Percentiles rank a stretch among this genome's conserved stretches.
phyloP scores from a whole-genome alignment of 2,113 vertebrate species.

The Strix aluco region DNA sequence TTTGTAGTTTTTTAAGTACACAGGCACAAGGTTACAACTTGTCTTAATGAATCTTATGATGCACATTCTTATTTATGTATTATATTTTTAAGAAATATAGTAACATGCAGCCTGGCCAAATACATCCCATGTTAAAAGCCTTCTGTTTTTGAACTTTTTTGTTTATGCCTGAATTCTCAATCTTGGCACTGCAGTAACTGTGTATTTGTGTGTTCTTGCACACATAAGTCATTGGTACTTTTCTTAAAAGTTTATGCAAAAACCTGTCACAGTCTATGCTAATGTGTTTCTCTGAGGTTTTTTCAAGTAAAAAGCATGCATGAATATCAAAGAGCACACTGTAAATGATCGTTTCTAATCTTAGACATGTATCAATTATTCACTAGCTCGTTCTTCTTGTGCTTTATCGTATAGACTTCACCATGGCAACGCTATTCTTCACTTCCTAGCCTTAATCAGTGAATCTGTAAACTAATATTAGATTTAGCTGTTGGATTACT shows the following conservation, averaged over 20 bases:
- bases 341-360: conserved; percentile 62
- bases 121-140: not conserved
- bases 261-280: not conserved
- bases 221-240: not conserved
- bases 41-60: not conserved
- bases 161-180: not conserved
- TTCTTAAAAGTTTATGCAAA: not conserved
- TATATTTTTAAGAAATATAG: not conserved
- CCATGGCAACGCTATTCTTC: conserved; percentile 62
- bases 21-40: not conserved
- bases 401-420: conserved; percentile 55
- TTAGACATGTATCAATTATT: conserved; percentile 70
- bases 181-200: not conserved
- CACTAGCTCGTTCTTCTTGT: conserved; percentile 35
- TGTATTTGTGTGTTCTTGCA: not conserved
- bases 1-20: not conserved
- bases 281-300: not conserved
- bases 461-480: conserved; percentile 50
- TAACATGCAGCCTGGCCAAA: not conserved
- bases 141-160: not conserved
- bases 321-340: conserved; percentile 41
- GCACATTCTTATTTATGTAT: not conserved
- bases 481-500: conserved; percentile 9
- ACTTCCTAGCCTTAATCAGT: conserved; percentile 30
- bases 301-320: conserved; percentile 11